Evolutionary conservation across 2,113 vertebrate genomes (phyloP), one percentile per base, ranked within the genome.

Genomic region (Pseudorasbora parva): DNA sequence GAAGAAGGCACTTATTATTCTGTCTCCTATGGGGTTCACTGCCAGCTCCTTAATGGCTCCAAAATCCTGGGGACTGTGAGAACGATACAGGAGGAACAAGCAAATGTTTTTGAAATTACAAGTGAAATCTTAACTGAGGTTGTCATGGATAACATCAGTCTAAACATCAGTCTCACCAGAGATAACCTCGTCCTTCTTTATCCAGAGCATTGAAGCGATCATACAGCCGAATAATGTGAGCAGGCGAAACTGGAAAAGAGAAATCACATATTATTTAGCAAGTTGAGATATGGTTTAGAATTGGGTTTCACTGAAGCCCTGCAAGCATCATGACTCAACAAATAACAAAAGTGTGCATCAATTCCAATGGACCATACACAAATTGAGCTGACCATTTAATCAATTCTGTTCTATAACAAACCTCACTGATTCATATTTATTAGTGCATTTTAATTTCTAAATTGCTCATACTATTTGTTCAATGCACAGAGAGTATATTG

Each of bases 1-100:
- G 88, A 96, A 95, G 85, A 96, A 96, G 43, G 93, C 93, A 0
- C 91, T 84, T 66, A 96, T 92, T 83, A 96, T 96, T 60, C 93
- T 85, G 62, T 94, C 95, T 27, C 93, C 92, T 17, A 96, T 91
- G 0, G 95, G 96, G 56, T 96, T 96, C 84, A 93, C 68, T 0
- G 93, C 93, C 84, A 96, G 72, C 21, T 89, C 89, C 17, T 87
- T 89, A 0, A 96, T 89, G 0, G 85, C 87, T 68, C 81, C 92
- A 3, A 96, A 93, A 54, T 96, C 95, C 4, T 88, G 1, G 1
- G 87, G 91, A 75, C 96, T 96, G 15, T 76, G 10, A 78, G 47
- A 47, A 66, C 2, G 0, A 76, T 9, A 41, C 49, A 76, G 19
- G n/a, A 59, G 1, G 19, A 43, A 37, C 1, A 45, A 7, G 49